Percentiles rank a stretch among this genome's conserved stretches.
phyloP scores from a whole-genome alignment of 2,113 vertebrate species.

The Asarcornis scutulata region DNA sequence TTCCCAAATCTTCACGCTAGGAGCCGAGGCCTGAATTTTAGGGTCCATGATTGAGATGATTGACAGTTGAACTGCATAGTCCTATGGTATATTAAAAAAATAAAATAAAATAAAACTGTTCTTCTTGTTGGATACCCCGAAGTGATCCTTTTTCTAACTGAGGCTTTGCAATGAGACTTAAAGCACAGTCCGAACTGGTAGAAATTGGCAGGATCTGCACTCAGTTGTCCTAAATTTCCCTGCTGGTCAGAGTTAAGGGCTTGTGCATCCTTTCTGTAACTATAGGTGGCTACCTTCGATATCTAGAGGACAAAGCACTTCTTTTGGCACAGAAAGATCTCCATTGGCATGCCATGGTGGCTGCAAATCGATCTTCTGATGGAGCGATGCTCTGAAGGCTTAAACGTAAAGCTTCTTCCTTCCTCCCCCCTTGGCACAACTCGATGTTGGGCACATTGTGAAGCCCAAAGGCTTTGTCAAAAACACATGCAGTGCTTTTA shows the following conservation, averaged over 20 bases:
- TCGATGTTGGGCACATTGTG: neutral
- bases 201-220: conserved; percentile 31
- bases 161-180: conserved; percentile 57
- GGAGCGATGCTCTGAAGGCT: neutral
- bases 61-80: conserved; percentile 81
- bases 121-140: conserved; percentile 42
- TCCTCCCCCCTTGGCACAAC: neutral
- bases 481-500: neutral
- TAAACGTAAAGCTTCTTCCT: neutral
- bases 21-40: no score
- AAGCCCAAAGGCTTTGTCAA: neutral
- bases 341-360: neutral
- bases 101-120: conserved; percentile 30
- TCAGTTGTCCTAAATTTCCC: conserved; percentile 49
- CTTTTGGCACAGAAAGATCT: neutral
- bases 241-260: conserved; percentile 61
- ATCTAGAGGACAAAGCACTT: neutral
- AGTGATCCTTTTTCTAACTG: conserved; percentile 50
- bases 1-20: no score
- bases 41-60: conserved; percentile 82
- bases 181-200: conserved; percentile 65
- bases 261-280: neutral
- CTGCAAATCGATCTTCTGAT: neutral
- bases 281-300: neutral
- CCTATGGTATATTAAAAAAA: neutral